Conservation (phyloP, 2,113 vertebrate species). For the Willisornis vidua region DNA sequence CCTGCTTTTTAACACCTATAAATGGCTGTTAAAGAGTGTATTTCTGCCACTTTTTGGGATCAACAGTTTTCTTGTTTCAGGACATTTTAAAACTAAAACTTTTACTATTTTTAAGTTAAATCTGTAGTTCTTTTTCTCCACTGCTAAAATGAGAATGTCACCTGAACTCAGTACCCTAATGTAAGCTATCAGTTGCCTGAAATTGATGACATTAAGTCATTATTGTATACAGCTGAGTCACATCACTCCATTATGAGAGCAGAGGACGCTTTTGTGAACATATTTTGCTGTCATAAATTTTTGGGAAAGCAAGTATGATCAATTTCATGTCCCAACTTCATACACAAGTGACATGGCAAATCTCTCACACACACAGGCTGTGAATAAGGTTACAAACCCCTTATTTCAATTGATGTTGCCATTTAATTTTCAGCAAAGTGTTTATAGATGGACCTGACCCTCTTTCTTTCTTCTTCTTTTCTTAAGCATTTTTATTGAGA, state of each 20-base stretch:
- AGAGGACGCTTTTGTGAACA: background rate
- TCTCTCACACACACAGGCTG: background rate
- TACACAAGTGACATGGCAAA: background rate
- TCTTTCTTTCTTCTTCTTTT: background rate
- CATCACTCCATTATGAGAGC: background rate
- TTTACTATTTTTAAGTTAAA: background rate
- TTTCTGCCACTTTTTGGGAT: too few relatives aligned
- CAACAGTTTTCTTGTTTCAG: background rate
- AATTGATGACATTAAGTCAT: background rate
- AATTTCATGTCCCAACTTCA: background rate
- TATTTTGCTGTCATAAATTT: background rate
- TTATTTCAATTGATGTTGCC: background rate
- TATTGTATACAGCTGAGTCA: background rate
- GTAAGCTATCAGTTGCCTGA: background rate
- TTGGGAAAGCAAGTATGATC: background rate
- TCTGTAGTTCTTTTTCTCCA: background rate
- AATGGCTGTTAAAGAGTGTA: too few relatives aligned
- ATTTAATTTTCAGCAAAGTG: conserved; percentile 2
- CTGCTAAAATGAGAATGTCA: background rate
- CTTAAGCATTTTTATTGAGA: background rate
- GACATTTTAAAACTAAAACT: background rate
- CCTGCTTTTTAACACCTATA: too few relatives aligned
- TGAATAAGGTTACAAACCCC: background rate
- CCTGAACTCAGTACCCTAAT: background rate
- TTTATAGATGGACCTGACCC: background rate